Percentiles rank a stretch among this genome's conserved stretches.
These are phyloP conservation scores for Peribatodes rhomboidaria DNA, from an alignment of 2,888 invertebrate genomes.

Conservation along the genomic window DNA sequence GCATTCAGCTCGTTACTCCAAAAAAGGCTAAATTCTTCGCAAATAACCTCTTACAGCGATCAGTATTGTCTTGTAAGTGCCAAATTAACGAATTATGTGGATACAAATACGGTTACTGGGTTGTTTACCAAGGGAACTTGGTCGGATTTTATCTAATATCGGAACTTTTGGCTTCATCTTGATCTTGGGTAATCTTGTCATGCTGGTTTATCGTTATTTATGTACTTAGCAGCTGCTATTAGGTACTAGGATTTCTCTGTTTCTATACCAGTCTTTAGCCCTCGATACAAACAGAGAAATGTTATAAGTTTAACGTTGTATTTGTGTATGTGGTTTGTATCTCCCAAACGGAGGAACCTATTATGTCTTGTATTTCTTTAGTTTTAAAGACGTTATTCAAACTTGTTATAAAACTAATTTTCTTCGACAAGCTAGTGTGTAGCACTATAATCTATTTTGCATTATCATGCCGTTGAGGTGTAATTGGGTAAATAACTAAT, in stretches of 20 bases:
- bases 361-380: too few relatives aligned
- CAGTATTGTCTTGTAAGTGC: constrained; percentile 32
- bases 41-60: constrained; percentile 20
- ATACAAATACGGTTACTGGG: constrained; percentile 24
- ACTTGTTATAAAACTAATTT: too few relatives aligned
- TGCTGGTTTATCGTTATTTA: constrained; percentile 22
- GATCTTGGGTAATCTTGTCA: constrained; percentile 13
- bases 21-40: constrained; percentile 20
- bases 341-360: too few relatives aligned
- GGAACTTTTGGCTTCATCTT: constrained; percentile 25
- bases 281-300: too few relatives aligned
- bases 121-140: constrained; percentile 28
- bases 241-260: not conserved
- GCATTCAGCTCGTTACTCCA: constrained; percentile 10
- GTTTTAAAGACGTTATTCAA: too few relatives aligned
- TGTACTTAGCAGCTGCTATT: not conserved
- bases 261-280: not conserved
- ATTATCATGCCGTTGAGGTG: too few relatives aligned
- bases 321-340: too few relatives aligned
- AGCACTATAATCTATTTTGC: too few relatives aligned
- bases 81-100: constrained; percentile 33
- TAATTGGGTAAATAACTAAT: too few relatives aligned
- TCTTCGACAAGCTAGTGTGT: too few relatives aligned
- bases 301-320: too few relatives aligned
- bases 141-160: constrained; percentile 31